Base-by-base conservation (phyloP, 2,113 vertebrate genomes). In the Lathamus discolor region DNA sequence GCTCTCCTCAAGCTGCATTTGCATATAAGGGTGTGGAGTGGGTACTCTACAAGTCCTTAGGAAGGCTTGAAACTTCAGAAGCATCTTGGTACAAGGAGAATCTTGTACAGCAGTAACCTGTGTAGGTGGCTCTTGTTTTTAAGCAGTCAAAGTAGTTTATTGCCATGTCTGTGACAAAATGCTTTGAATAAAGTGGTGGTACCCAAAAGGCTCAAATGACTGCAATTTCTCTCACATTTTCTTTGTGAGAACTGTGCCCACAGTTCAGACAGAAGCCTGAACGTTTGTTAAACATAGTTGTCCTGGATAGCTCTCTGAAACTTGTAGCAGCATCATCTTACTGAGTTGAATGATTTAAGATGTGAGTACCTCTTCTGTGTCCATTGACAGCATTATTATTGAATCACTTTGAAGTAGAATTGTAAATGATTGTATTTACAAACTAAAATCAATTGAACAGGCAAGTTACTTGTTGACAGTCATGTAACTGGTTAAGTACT, bases 1-100 rank as follows among this genome's bases (percentile, higher is more conserved):
- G 13, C 33, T 55, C 13, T 73, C 41, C 17, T n/a, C 57, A 88
- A 67, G 57, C 35, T 86, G 73, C 28, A 7, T 37, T 63, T 44
- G 1, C 14, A 3, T 13, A 3, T 11, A 8, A 31, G 28, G 16
- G 1, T 24, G 33, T 54, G 17, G 31, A 9, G 14, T 52, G 48
- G 23, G 8, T 85, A 52, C 18, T 92, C 6, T 44, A 4, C 22
- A 17, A 61, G n/a, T 39, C 51, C 59, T 20, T 10, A 31, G 29
- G 5, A 8, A 48, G 73, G 28, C 35, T 66, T 66, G 59, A 10
- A 57, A 10, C 24, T 54, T 67, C 11, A 63, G 64, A 74, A 10
- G 12, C 8, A 22, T 13, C 10, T 52, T 35, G 29, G 31, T 33
- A 6, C 8, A 44, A 62, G 24, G 20, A 13, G 13, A 70, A 18